Evolutionary conservation across 1,140 invertebrate species (phyloP).

Genomic region (Drosophila malerkotliana): DNA sequence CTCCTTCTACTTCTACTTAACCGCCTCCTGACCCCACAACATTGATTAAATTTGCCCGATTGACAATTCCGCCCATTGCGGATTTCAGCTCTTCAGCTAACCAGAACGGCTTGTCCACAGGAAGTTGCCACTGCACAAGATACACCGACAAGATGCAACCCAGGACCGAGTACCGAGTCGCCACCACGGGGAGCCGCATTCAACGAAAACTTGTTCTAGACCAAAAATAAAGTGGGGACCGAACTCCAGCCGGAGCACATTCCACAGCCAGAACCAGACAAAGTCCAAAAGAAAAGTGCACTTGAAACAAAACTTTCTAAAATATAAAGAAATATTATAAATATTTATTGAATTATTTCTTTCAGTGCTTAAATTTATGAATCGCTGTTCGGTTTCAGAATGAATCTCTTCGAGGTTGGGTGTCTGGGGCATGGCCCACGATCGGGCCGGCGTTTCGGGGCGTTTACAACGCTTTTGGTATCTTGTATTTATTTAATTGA

Average conservation of each 20-base stretch:
- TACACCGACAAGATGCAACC: conserved; percentile 29
- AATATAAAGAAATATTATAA: background rate
- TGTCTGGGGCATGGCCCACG: conserved; percentile 43
- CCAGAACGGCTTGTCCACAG: conserved; percentile 60
- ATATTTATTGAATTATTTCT: background rate
- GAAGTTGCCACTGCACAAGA: conserved; percentile 75
- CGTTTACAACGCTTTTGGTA: conserved; percentile 81
- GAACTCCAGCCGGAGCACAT: conserved; percentile 59
- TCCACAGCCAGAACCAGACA: conserved; percentile 37
- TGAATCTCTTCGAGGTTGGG: conserved; percentile 62
- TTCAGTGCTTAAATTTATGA: conserved; percentile 58
- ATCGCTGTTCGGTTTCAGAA: conserved; percentile 67
- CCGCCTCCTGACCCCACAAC: conserved; percentile 20
- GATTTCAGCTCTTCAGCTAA: conserved; percentile 30
- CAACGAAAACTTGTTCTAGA: conserved; percentile 57
- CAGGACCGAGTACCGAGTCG: too few species aligned
- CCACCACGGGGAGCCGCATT: conserved; percentile 39
- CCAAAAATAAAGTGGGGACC: conserved; percentile 48
- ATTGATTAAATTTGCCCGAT: conserved; percentile 62
- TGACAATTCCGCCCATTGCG: conserved; percentile 61
- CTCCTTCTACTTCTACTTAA: background rate
- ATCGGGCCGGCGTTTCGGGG: conserved; percentile 59
- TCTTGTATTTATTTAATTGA: conserved; percentile 82
- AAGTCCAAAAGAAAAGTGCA: conserved; percentile 25
- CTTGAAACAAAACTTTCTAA: background rate